phyloP scores from a whole-genome alignment of 2,888 invertebrate genomes.

The Leptothorax acervorum region DNA sequence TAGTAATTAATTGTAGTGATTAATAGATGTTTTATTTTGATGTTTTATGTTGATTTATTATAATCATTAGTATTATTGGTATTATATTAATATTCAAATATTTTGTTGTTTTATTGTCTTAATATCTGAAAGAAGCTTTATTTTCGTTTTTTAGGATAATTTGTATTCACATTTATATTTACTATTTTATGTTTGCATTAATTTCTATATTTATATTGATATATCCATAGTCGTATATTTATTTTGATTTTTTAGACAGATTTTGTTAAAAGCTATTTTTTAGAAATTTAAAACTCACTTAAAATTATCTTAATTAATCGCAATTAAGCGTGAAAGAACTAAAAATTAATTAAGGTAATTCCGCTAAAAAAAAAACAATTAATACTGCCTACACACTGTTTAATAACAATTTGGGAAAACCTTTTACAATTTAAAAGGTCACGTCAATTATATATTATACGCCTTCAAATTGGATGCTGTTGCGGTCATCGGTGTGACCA shows the following conservation, averaged over 20 bases:
- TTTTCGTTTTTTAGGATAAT: neutral
- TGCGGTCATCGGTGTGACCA: neutral
- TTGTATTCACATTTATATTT: neutral
- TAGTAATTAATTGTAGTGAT: neutral
- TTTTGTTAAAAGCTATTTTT: neutral
- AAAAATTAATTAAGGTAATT: neutral
- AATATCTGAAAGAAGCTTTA: neutral
- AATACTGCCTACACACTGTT: neutral
- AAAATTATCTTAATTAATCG: neutral
- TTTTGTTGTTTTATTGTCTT: neutral
- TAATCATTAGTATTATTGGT: neutral
- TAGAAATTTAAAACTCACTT: neutral
- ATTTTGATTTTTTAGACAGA: neutral
- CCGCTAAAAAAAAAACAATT: neutral
- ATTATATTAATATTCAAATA: conserved; percentile 15
- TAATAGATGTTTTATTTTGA: neutral
- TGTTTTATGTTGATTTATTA: neutral
- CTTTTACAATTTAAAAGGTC: conserved; percentile 11
- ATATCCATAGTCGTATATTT: neutral
- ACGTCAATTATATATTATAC: neutral
- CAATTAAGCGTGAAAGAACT: neutral
- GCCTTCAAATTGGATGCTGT: neutral
- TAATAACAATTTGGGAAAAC: neutral
- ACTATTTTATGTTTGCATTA: neutral
- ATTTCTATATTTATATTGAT: neutral